Evolutionary conservation across 2,797 vertebrate genomes (phyloP).

Genomic region (Phoxinus dragarum): DNA sequence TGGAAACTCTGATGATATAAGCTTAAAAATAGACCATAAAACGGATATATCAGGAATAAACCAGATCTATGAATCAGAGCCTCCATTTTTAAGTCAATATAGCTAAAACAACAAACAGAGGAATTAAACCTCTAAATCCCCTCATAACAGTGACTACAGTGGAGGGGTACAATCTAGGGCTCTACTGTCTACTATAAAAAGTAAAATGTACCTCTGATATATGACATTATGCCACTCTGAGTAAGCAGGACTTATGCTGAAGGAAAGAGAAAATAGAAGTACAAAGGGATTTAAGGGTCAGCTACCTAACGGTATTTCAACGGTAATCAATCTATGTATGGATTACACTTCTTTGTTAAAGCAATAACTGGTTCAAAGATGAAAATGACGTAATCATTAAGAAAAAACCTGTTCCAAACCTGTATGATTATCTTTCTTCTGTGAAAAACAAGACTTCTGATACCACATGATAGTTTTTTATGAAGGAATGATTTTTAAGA

Average conservation of each 20-base stretch:
- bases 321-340: neutral
- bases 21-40: neutral
- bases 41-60: neutral
- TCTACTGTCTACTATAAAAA: conserved; percentile 7
- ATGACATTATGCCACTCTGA: conserved; percentile 67
- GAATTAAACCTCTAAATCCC: neutral
- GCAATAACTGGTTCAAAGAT: neutral
- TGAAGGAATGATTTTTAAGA: neutral
- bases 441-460: neutral
- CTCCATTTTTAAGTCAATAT: neutral
- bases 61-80: neutral
- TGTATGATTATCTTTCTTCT: neutral
- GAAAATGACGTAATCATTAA: neutral
- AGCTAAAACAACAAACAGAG: neutral
- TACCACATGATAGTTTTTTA: neutral
- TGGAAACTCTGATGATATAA: neutral
- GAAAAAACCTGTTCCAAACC: neutral
- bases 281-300: conserved; percentile 17
- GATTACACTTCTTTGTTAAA: neutral
- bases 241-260: conserved; percentile 72
- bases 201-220: conserved; percentile 69
- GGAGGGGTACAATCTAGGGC: neutral
- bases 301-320: neutral
- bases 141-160: neutral
- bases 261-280: conserved; percentile 62